These are phyloP conservation scores for Volucella inanis DNA, from an alignment of 2,888 invertebrate species.

Conservation along the genomic window DNA sequence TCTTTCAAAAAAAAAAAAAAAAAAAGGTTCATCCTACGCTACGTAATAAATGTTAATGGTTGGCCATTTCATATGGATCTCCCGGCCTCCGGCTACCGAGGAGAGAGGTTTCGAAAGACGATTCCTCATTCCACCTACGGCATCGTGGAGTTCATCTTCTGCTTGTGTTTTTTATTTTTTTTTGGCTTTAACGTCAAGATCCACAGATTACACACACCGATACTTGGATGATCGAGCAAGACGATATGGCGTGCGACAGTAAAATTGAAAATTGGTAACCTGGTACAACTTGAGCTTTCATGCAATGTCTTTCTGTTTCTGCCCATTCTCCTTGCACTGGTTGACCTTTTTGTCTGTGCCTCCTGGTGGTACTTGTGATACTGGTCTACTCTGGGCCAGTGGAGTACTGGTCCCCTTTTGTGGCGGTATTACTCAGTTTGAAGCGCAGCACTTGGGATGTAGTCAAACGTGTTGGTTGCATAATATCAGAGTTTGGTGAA, in stretches of 20 bases:
- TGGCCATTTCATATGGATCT: conserved; percentile 44
- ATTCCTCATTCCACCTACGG: conserved; percentile 59
- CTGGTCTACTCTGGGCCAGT: conserved; percentile 67
- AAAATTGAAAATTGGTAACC: conserved; percentile 17
- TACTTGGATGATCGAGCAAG: conserved; percentile 42
- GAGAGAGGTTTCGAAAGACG: conserved; percentile 29
- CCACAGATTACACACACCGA: conserved; percentile 46
- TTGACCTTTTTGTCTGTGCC: conserved; percentile 71
- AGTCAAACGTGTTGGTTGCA: conserved; percentile 73
- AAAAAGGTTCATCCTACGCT: conserved; percentile 52
- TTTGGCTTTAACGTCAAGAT: conserved; percentile 38
- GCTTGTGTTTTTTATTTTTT: conserved; percentile 5
- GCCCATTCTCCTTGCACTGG: conserved; percentile 71
- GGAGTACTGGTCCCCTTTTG: conserved; percentile 69
- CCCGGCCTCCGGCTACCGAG: background rate
- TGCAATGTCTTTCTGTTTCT: conserved; percentile 49
- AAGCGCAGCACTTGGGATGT: conserved; percentile 60
- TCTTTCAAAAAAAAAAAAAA: conserved; percentile 13
- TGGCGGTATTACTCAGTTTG: conserved; percentile 37
- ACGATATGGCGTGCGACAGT: conserved; percentile 17
- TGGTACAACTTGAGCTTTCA: conserved; percentile 42
- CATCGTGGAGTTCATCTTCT: conserved; percentile 28
- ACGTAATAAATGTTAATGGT: conserved; percentile 61
- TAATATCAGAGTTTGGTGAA: conserved; percentile 62
- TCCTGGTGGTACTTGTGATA: conserved; percentile 47